Evolutionary conservation across 2,888 invertebrate species (phyloP), one percentile per base, ranked within the genome.

Genomic region (Eupithecia inturbata): DNA sequence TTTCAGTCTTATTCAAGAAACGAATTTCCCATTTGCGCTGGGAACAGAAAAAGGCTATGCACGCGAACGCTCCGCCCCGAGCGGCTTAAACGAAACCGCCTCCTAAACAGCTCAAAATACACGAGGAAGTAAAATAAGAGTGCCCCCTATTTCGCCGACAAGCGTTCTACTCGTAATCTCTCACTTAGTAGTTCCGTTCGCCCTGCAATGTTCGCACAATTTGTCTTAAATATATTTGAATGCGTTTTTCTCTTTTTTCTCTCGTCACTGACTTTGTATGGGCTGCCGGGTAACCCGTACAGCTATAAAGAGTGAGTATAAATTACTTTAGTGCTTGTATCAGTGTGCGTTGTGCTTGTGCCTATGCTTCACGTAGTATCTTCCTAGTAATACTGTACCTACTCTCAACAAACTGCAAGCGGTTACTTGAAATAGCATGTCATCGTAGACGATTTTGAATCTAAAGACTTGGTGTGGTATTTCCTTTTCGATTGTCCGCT

Each of bases 271-370:
- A 95, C 95, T 96, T 96, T 96, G 95, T 95, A 96, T 96, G 96
- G 95, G 95, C 95, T 93, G 95, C 96, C 95, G 95, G 63, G 96
- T 95, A 95, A 95, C 93, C 95, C 93, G 93, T 94, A 95, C 96
- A 96, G 96, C 95, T 89, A 91, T 95, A 90, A 95, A 95, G 95
- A 96, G 96, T 96, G 96, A 96, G 96, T 96, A 96, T 95, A 94
- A 91, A 91, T 93, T 95, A 95, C 94, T 95, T 91, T 94, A 95
- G 95, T 95, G 95, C 94, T 92, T 94, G 89, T 92, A 87, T 92
- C 85, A 83, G 85, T 93, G 93, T 94, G 93, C 92, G 87, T 92
- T 92, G 94, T 94, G 94, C 94, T 93, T 95, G 94, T 94, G 94
- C 94, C 93, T 93, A 87, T 85, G 90, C 92, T 93, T 87, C 82